Percentiles rank a stretch among this genome's conserved stretches.
Conservation (phyloP, 2,888 invertebrate species). For the Drosophila testacea region DNA sequence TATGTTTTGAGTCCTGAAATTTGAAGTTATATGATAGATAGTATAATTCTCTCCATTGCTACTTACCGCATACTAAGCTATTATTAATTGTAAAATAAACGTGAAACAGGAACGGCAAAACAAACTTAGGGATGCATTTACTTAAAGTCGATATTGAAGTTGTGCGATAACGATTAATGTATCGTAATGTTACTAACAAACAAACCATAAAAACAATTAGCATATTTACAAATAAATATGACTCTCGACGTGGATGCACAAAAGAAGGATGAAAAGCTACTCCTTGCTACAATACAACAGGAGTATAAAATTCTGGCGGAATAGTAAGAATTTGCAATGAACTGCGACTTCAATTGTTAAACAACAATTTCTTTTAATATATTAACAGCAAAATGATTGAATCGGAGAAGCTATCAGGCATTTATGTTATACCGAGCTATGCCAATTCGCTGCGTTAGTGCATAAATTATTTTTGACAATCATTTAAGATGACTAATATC, state of each 20-base stretch:
- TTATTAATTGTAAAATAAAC: conserved; percentile 12
- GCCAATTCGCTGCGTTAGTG: conserved; percentile 92
- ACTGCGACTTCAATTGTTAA: neutral
- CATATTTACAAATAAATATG: conserved; percentile 70
- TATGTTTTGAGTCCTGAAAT: conserved; percentile 1
- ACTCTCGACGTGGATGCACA: conserved; percentile 76
- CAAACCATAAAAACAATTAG: conserved; percentile 1
- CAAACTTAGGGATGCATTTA: too few species aligned
- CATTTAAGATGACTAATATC: neutral
- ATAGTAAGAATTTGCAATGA: conserved; percentile 89
- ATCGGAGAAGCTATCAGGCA: conserved; percentile 93
- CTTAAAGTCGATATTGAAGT: neutral
- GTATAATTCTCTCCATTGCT: neutral
- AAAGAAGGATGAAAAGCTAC: conserved; percentile 87
- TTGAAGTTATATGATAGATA: neutral
- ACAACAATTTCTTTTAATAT: conserved; percentile 9
- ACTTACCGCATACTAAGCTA: conserved; percentile 18
- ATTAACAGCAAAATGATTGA: conserved; percentile 91
- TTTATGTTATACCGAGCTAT: conserved; percentile 97
- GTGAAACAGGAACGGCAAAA: conserved; percentile 16
- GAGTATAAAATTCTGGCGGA: conserved; percentile 96
- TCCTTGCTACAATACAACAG: conserved; percentile 92
- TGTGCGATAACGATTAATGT: conserved; percentile 13
- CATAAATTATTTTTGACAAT: too few species aligned
- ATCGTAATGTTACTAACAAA: neutral